Percentiles rank a stretch among this genome's conserved stretches.
Evolutionary conservation across 2,113 vertebrate genomes (phyloP).

Genomic region (Puffinus mauretanicus): DNA sequence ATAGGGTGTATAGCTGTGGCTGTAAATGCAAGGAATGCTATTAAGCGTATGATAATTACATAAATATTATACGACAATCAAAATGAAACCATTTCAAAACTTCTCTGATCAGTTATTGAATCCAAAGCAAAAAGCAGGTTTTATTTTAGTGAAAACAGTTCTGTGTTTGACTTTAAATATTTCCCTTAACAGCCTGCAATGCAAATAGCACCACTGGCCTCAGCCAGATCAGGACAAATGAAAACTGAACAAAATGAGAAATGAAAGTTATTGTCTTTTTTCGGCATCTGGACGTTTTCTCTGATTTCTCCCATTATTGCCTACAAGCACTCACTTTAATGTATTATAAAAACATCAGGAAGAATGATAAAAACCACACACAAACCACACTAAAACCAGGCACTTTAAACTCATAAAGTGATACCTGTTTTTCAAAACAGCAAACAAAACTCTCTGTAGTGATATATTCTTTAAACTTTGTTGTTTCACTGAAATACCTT

Average conservation of each 20-base stretch:
- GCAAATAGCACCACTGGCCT: not conserved
- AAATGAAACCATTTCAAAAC: not conserved
- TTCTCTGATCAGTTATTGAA: not conserved
- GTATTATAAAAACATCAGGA: not conserved
- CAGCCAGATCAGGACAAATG: not conserved
- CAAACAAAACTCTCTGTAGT: not conserved
- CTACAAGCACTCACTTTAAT: not conserved
- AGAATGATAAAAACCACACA: not conserved
- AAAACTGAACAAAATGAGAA: not conserved
- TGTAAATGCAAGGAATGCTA: not conserved
- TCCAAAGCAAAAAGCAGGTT: not conserved
- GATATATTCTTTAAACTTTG: not conserved
- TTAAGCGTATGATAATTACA: not conserved
- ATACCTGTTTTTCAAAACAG: not conserved
- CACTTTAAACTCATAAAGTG: not conserved
- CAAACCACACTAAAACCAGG: not conserved
- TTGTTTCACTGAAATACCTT: not conserved
- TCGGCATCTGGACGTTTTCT: not conserved
- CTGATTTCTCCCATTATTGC: not conserved
- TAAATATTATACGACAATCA: not conserved
- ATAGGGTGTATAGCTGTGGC: not conserved
- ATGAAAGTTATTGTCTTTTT: fast-evolving
- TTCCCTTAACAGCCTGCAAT: not conserved
- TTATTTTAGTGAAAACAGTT: not conserved
- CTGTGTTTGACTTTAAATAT: not conserved